Percentiles rank a stretch among this genome's conserved stretches.
Evolutionary conservation across 2,797 vertebrate genomes (phyloP).

Genomic region (Pangasius krempfi): DNA sequence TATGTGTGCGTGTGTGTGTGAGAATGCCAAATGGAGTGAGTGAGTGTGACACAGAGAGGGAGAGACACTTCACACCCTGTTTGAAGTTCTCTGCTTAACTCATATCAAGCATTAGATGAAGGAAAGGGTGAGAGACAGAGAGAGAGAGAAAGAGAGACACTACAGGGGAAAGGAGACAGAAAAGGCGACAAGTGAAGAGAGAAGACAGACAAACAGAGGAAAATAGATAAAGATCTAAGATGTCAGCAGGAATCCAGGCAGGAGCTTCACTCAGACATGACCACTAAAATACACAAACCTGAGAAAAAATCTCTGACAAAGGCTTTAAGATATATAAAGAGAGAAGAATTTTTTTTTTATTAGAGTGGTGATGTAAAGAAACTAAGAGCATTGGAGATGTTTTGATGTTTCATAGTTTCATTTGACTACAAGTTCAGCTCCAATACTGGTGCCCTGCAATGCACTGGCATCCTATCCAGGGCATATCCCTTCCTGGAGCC

Average conservation of each 20-base stretch:
- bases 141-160: constrained; percentile 55
- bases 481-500: neutral
- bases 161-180: constrained; percentile 9
- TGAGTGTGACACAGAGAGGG: constrained; percentile 11
- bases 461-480: neutral
- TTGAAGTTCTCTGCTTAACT: constrained; percentile 78
- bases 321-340: neutral
- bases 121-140: constrained; percentile 33
- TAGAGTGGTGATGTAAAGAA: neutral
- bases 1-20: constrained; percentile 8
- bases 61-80: constrained; percentile 70
- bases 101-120: constrained; percentile 79
- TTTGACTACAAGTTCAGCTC: neutral
- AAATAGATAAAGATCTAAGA: neutral
- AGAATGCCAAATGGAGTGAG: constrained; percentile 41
- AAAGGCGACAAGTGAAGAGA: neutral
- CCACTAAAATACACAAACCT: neutral
- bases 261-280: neutral
- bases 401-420: neutral
- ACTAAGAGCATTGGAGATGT: neutral
- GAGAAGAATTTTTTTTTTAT: neutral
- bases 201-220: neutral
- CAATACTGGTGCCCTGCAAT: neutral
- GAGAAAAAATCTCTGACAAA: neutral
- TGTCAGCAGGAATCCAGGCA: neutral